Evolutionary conservation across 2,888 invertebrate genomes (phyloP), one percentile per base, ranked within the genome.

Genomic region (Rhagium mordax): DNA sequence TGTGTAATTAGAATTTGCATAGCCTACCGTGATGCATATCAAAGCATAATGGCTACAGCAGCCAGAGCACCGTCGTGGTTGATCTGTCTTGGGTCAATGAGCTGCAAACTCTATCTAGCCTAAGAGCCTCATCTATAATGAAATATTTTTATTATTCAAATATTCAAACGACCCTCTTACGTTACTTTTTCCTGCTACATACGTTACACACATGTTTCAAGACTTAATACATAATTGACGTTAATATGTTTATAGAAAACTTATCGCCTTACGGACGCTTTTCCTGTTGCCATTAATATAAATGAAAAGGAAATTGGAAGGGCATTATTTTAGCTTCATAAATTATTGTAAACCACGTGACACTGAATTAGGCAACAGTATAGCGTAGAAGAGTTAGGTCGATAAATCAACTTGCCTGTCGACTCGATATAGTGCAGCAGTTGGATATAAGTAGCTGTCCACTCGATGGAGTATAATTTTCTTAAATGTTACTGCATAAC

Each of bases 1-100:
- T 83, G 81, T 83, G 78, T 83, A 83, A 83, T 83, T 83, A 81
- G 79, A 82, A 81, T 83, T 83, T 82, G 82, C 83, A 83, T 83
- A 80, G 78, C 57, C 78, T 80, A 81, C 81, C 81, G 81, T 79
- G 83, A 82, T 82, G 82, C 81, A 82, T 82, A 82, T 82, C 83
- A 80, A 81, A 79, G 74, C 71, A 75, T 79, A 79, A 81, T 81
- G 78, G 76, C 79, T 78, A 72, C 76, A 74, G 77, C 76, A 76
- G 74, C 70, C 59, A 71, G 68, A 59, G 60, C 60, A 41, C 67
- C 74, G 80, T 79, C 78, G 76, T 81, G 78, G 75, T 80, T 78
- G 79, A 81, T 80, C 80, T 80, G 74, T 57, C 75, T 27, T 79
- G 78, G 81, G 81, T 81, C 81, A 81, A 75, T 81, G 81, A 77